Conservation (phyloP, 2,888 invertebrate species). For the Lydus trimaculatus region DNA sequence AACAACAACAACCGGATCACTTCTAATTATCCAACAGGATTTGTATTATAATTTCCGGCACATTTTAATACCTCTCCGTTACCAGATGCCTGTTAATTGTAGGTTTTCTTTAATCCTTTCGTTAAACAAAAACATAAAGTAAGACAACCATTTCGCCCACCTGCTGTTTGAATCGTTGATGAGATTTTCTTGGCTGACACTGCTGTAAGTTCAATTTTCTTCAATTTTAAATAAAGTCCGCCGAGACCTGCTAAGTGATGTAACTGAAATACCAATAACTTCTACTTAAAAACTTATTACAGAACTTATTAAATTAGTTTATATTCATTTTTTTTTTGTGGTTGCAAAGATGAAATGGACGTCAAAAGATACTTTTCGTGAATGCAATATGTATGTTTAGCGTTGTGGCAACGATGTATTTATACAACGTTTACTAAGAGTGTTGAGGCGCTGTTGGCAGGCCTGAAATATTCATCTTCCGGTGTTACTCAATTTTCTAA, state of each 20-base stretch:
- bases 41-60: not conserved
- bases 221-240: not conserved
- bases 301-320: not conserved
- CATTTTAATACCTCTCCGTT: not conserved
- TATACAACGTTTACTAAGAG: constrained; percentile 44
- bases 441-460: constrained; percentile 45
- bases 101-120: not conserved
- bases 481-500: constrained; percentile 51
- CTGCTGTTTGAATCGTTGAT: constrained; percentile 9
- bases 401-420: constrained; percentile 39
- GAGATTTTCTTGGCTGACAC: constrained; percentile 1
- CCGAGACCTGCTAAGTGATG: not conserved
- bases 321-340: not conserved
- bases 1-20: not conserved
- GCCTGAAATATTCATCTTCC: constrained; percentile 52
- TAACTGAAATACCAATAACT: not conserved
- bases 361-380: constrained; percentile 10
- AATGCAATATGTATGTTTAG: constrained; percentile 23
- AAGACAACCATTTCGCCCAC: not conserved
- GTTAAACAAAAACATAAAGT: not conserved
- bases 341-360: not conserved
- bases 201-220: not conserved
- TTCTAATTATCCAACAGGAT: constrained; percentile 6
- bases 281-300: not conserved
- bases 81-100: constrained; percentile 2